phyloP scores from a whole-genome alignment of 2,113 vertebrate genomes.

The Zosterops borbonicus region DNA sequence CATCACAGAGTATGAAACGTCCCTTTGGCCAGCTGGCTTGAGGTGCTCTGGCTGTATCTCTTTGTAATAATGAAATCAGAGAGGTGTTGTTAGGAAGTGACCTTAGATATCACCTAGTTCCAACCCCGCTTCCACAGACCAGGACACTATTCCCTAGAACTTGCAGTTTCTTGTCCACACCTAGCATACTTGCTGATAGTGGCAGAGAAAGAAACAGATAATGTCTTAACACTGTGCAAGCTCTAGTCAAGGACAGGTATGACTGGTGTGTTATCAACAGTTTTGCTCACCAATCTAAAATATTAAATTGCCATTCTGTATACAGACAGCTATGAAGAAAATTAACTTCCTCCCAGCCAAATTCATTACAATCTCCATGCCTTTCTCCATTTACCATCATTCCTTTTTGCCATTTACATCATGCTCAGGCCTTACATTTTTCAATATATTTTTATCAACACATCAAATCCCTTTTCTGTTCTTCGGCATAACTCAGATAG shows the following conservation, averaged over 20 bases:
- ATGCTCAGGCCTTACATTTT: background rate
- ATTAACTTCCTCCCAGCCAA: background rate
- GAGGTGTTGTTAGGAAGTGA: background rate
- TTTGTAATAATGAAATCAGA: background rate
- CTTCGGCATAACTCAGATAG: background rate
- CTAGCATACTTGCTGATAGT: background rate
- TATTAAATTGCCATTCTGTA: background rate
- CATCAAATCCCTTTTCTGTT: background rate
- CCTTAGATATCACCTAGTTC: background rate
- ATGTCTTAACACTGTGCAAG: background rate
- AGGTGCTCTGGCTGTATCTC: background rate
- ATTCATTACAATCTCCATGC: background rate
- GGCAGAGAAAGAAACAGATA: background rate
- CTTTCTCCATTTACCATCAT: background rate
- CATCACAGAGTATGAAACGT: background rate
- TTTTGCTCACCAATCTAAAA: background rate
- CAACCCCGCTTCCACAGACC: fast-evolving
- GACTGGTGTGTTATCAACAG: background rate
- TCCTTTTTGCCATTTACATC: background rate
- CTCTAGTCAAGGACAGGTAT: background rate
- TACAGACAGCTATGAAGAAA: background rate
- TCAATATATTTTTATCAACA: background rate
- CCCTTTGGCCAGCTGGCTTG: background rate
- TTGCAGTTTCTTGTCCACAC: background rate
- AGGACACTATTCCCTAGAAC: background rate